Conservation (phyloP, 2,888 invertebrate species). For the Athrips mouffetella region DNA sequence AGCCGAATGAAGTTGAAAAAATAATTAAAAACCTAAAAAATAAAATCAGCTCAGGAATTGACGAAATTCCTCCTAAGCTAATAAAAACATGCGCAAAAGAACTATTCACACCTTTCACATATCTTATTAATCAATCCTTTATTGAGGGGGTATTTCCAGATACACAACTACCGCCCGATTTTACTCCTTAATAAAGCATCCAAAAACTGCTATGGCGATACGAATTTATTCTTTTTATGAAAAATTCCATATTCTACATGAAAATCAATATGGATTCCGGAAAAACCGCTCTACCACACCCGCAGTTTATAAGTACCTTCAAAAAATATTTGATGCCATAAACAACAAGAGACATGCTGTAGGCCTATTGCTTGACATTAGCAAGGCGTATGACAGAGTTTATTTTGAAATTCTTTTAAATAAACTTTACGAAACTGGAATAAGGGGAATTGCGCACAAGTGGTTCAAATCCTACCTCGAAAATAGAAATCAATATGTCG, state of each 20-base stretch:
- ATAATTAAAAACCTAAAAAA: not conserved
- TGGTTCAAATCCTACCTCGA: conserved; percentile 5
- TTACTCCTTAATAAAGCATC: not conserved
- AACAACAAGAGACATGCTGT: too few species aligned
- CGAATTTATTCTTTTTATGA: not conserved
- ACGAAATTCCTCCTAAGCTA: conserved; percentile 3
- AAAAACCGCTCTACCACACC: not conserved
- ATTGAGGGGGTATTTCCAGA: not conserved
- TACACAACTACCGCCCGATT: not conserved
- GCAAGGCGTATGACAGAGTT: conserved; percentile 9
- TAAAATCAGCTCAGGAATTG: not conserved
- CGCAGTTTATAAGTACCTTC: not conserved
- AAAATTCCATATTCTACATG: not conserved
- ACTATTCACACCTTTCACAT: not conserved
- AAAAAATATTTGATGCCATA: not conserved
- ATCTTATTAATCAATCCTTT: not conserved
- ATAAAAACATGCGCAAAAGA: not conserved
- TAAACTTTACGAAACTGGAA: conserved; percentile 5
- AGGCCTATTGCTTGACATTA: not conserved
- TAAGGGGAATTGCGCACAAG: not conserved
- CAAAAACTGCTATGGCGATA: not conserved
- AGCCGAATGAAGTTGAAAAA: not conserved
- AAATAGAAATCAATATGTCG: not conserved
- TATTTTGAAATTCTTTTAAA: not conserved
- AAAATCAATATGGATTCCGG: too few species aligned